Evolutionary conservation across 2,888 invertebrate species (phyloP).

Genomic region (Tryphoninae sp.): DNA sequence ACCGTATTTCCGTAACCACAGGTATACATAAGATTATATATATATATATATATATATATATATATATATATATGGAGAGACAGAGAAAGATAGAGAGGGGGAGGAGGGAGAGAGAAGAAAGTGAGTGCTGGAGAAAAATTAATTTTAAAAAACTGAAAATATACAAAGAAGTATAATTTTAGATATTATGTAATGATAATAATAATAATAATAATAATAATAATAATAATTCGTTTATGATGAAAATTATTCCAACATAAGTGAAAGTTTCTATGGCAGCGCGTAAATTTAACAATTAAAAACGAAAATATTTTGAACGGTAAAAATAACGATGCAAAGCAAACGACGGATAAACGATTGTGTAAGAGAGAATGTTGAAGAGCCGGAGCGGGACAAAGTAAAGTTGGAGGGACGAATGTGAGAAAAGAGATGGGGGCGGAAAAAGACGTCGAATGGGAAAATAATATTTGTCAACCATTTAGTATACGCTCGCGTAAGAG

Average conservation of each 20-base stretch:
- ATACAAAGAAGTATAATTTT: too few species aligned
- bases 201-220: too few species aligned
- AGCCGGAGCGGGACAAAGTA: conserved; percentile 18
- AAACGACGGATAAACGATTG: conserved; percentile 3
- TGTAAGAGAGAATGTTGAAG: conserved; percentile 35
- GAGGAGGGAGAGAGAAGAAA: neutral
- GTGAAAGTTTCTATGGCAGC: too few species aligned
- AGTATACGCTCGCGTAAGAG: conserved; percentile 21
- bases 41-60: conserved; percentile 20
- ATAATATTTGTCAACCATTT: conserved; percentile 56
- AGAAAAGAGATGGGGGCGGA: conserved; percentile 29
- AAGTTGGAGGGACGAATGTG: conserved; percentile 30
- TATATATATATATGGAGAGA: neutral
- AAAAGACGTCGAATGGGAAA: conserved; percentile 55
- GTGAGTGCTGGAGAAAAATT: neutral
- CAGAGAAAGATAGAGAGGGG: conserved; percentile 28
- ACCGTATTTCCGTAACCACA: conserved; percentile 19
- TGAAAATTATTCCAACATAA: too few species aligned
- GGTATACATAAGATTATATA: conserved; percentile 20
- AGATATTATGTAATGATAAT: too few species aligned
- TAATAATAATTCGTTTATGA: too few species aligned
- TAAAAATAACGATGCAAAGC: conserved; percentile 7
- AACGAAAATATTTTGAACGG: conserved; percentile 16
- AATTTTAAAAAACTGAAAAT: too few species aligned
- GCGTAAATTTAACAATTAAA: conserved; percentile 6